phyloP scores from a whole-genome alignment of 1,140 invertebrate species.

The Ridgeia piscesae region DNA sequence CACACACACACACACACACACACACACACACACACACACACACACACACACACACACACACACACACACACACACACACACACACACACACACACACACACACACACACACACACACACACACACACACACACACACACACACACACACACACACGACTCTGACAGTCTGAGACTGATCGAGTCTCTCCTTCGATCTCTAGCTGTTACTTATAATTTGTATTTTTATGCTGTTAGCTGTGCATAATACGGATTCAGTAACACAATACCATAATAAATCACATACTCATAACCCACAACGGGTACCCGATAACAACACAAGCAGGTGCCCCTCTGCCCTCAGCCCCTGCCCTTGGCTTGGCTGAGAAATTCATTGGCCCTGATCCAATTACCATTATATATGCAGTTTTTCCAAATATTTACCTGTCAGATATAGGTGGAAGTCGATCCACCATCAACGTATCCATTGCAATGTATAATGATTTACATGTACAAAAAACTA shows the following conservation, averaged over 20 bases:
- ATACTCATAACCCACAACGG: too few species aligned
- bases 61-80: too few species aligned
- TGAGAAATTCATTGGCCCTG: not conserved
- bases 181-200: too few species aligned
- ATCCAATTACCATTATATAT: not conserved
- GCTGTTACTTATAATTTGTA: too few species aligned
- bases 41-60: too few species aligned
- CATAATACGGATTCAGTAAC: not conserved
- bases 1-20: too few species aligned
- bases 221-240: not conserved
- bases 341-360: not conserved
- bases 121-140: too few species aligned
- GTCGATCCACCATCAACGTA: not conserved
- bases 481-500: not conserved
- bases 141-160: too few species aligned
- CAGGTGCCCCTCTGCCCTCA: not conserved
- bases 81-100: too few species aligned
- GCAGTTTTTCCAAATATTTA: not conserved
- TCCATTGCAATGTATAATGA: not conserved
- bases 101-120: too few species aligned
- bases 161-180: too few species aligned
- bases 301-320: not conserved
- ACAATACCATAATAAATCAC: not conserved
- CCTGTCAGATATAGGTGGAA: slow-evolving; percentile 11
- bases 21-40: too few species aligned